Conservation (phyloP, 2,113 vertebrate species). For the Thamnophis sirtalis region DNA sequence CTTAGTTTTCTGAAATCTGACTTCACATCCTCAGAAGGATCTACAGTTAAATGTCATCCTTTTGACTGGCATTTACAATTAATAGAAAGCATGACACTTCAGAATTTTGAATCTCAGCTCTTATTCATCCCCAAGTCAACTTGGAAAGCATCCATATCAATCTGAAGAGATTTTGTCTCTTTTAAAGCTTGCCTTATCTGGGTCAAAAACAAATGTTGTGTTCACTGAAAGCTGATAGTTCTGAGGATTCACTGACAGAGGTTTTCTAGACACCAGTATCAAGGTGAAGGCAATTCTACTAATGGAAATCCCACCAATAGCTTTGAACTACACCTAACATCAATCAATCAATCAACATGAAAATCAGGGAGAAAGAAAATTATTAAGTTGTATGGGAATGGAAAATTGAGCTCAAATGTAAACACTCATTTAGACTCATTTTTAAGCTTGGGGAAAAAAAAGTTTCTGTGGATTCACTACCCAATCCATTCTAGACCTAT, state of each 20-base stretch:
- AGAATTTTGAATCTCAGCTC: not conserved
- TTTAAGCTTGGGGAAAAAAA: not conserved
- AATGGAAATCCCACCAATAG: not conserved
- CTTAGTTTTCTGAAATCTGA: not conserved
- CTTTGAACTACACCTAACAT: not conserved
- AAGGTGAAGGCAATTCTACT: not conserved
- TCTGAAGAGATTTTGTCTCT: not conserved
- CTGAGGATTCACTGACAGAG: not conserved
- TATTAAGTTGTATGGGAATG: not conserved
- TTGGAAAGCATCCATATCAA: not conserved
- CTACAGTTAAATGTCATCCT: not conserved
- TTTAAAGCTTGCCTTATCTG: not conserved
- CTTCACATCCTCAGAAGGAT: not conserved
- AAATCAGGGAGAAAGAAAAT: not conserved
- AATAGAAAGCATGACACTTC: not conserved
- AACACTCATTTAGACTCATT: not conserved
- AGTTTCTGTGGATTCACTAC: no score
- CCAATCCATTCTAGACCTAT: not conserved
- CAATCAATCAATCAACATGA: not conserved
- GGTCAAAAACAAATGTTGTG: not conserved
- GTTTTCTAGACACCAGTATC: not conserved
- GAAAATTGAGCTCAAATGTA: not conserved
- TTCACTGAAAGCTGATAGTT: not conserved
- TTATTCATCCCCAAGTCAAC: not conserved
- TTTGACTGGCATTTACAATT: not conserved